phyloP scores from a whole-genome alignment of 2,888 invertebrate genomes.

The Proisotoma minuta region DNA sequence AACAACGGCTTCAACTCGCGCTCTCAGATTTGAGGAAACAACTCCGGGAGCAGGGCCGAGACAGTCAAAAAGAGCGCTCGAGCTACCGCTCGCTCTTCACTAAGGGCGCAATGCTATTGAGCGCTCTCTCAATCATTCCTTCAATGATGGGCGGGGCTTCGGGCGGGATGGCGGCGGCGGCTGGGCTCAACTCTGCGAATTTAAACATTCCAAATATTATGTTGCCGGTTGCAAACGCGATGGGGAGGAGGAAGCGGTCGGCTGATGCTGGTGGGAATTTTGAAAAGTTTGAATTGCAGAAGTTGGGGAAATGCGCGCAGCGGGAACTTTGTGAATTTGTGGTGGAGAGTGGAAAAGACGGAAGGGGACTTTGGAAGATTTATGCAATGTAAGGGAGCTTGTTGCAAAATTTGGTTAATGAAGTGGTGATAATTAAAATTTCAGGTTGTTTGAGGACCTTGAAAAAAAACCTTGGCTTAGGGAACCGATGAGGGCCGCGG shows the following conservation, averaged over 20 bases:
- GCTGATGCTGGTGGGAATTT: not conserved
- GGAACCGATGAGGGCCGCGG: conserved; percentile 42
- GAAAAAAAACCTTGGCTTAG: conserved; percentile 42
- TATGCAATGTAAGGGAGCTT: too few species aligned
- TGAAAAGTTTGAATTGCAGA: not conserved
- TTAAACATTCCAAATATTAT: conserved; percentile 27
- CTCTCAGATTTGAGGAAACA: conserved; percentile 39
- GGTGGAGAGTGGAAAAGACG: too few species aligned
- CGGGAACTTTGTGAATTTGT: too few species aligned
- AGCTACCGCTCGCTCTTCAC: conserved; percentile 41
- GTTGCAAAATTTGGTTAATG: conserved; percentile 32
- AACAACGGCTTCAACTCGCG: conserved; percentile 41
- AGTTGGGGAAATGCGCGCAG: too few species aligned
- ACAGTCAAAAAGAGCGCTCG: conserved; percentile 34
- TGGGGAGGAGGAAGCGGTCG: conserved; percentile 11
- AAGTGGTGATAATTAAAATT: not conserved
- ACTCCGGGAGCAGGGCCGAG: conserved; percentile 33
- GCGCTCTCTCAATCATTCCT: conserved; percentile 44
- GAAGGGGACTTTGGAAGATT: too few species aligned
- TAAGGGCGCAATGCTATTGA: conserved; percentile 45
- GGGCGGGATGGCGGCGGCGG: conserved; percentile 22
- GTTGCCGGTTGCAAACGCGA: conserved; percentile 22
- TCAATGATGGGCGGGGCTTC: conserved; percentile 18
- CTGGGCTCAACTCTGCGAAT: conserved; percentile 11
- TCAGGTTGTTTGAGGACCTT: conserved; percentile 37